These are phyloP conservation scores for Willowsia nigromaculata DNA, from an alignment of 2,888 invertebrate species.

Conservation along the genomic window DNA sequence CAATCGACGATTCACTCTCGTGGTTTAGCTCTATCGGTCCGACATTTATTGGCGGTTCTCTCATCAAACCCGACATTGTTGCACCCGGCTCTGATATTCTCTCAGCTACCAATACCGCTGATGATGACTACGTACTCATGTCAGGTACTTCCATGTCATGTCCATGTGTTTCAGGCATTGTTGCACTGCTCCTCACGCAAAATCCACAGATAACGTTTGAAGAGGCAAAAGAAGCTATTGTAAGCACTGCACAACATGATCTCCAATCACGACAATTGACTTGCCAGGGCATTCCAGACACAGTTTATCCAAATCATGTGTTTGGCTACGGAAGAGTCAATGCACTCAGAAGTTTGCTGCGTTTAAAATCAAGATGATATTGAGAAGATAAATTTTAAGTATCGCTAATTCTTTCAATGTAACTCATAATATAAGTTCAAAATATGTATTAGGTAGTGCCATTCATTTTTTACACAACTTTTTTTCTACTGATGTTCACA, in stretches of 20 bases:
- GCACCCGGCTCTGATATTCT: constrained; percentile 61
- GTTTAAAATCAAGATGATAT: not conserved
- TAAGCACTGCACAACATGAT: not conserved
- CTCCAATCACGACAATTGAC: not conserved
- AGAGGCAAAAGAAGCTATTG: not conserved
- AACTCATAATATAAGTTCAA: not conserved
- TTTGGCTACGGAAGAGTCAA: constrained; percentile 34
- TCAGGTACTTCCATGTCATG: constrained; percentile 55
- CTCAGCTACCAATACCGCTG: constrained; percentile 41
- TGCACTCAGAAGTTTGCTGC: constrained; percentile 23
- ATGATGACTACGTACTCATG: constrained; percentile 38
- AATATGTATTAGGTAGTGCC: not conserved
- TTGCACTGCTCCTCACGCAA: constrained; percentile 47
- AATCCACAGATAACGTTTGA: constrained; percentile 61
- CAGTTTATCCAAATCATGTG: constrained; percentile 19
- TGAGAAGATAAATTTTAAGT: not conserved
- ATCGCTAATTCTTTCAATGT: not conserved
- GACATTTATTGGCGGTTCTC: not conserved
- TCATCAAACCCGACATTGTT: constrained; percentile 61
- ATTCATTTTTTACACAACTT: not conserved
- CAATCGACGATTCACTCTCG: constrained; percentile 37
- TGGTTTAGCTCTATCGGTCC: constrained; percentile 60
- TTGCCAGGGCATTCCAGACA: constrained; percentile 38
- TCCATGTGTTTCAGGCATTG: constrained; percentile 58
- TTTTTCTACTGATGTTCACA: not conserved